A percentile compares a stretch with the other conserved stretches of the same genome.
These are phyloP conservation scores for Ectemnius continuus DNA, from an alignment of 2,888 invertebrate genomes.

Conservation along the genomic window DNA sequence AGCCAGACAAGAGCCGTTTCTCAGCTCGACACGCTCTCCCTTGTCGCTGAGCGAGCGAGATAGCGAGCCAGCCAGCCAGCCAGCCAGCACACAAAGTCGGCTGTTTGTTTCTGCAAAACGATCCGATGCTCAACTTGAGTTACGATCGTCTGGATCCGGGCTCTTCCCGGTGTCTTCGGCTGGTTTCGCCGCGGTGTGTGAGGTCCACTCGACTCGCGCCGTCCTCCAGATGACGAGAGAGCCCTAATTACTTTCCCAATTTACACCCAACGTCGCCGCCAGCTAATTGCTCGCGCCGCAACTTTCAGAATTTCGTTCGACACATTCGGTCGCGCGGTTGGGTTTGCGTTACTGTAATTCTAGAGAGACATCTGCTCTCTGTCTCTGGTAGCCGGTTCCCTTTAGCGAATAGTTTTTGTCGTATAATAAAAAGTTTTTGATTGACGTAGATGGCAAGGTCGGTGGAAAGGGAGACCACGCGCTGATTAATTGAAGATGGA, in stretches of 20 bases:
- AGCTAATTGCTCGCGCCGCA: no score
- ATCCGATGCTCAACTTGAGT: conserved; percentile 61
- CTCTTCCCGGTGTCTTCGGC: conserved; percentile 34
- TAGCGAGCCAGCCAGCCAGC: no score
- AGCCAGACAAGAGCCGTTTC: conserved; percentile 56
- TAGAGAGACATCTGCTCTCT: no score
- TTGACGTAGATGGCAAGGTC: neutral
- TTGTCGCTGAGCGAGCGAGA: conserved; percentile 33
- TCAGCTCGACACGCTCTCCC: conserved; percentile 32
- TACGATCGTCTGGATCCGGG: conserved; percentile 63
- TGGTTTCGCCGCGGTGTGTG: conserved; percentile 53
- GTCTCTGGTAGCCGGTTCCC: no score
- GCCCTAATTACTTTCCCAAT: neutral
- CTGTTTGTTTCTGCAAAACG: conserved; percentile 65
- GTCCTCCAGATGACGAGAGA: no score
- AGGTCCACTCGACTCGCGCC: conserved; percentile 50
- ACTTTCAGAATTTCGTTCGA: no score
- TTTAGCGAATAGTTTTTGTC: no score
- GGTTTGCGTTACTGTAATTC: no score
- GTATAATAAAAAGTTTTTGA: no score
- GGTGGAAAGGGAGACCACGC: neutral
- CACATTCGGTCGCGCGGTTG: no score
- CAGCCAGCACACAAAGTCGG: conserved; percentile 37
- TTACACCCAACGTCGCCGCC: neutral
- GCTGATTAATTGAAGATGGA: no score